Evolutionary conservation across 2,888 invertebrate genomes (phyloP), one percentile per base, ranked within the genome.

Genomic region (Eueremaeus valkanovi): DNA sequence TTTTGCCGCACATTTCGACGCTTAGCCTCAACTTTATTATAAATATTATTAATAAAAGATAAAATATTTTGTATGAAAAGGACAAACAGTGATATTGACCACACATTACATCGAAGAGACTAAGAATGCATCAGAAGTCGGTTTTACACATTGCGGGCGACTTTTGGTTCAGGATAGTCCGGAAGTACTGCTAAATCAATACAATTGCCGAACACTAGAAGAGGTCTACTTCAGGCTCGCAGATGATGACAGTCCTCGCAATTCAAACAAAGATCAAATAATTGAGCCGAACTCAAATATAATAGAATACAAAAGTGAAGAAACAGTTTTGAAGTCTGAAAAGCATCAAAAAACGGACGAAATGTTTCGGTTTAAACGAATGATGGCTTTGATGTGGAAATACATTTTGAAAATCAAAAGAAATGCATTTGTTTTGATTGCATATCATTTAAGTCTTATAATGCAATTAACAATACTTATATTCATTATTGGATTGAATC

Each of bases 361-460:
- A 51, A 21, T 5, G 18, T 5, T 63, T n/a, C 18, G 45, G 3
- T 70, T 27, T 0, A 70, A 24, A 33, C n/a, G 45, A 24, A 36
- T 45, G 13, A 70, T 27, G 5, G 82, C 83, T 29, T 79, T 82
- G 55, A 73, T 81, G 45, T 76, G 82, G 9, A 83, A 83, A 76
- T 82, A 83, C 78, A 75, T 82, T 11, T 81, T 79, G 24, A 76
- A 83, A 78, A 80, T 79, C 68, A 77, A 82, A 74, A 81, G 81
- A 75, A 79, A 82, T 27, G 80, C 82, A 27, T 82, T 81, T 81
- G n/a, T 63, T 61, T 51, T 74, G 11, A 6, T 74, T 13, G 3
- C 40, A 16, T 66, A 33, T 21, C 40, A 40, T 27, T 42, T 63
- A 2, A 21, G 63, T 2, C 74, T 63, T 0, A 9, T 68, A 16